Evolutionary conservation across 2,797 vertebrate genomes (phyloP).

Genomic region (Melanotaenia trifasciata): DNA sequence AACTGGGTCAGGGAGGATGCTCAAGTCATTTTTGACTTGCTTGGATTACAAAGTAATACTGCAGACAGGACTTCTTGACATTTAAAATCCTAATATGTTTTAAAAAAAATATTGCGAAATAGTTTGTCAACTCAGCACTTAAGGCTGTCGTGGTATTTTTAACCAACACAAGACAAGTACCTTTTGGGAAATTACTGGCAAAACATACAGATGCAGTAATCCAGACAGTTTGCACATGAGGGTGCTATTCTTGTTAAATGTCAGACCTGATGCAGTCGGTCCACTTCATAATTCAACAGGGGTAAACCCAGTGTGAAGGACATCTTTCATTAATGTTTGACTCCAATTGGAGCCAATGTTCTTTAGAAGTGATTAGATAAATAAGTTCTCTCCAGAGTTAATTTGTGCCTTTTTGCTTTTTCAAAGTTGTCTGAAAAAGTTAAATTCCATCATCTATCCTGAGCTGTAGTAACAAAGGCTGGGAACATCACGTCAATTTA

Average conservation of each 20-base stretch:
- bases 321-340: slow-evolving; percentile 11
- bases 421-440: slow-evolving; percentile 3
- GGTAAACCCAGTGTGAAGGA: slow-evolving; percentile 1
- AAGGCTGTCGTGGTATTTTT: slow-evolving; percentile 2
- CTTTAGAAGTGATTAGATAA: slow-evolving; percentile 16
- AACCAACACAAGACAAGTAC: slow-evolving; percentile 4
- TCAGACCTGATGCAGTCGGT: slow-evolving; percentile 9
- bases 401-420: slow-evolving; percentile 67
- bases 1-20: slow-evolving; percentile 25
- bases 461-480: background rate
- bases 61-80: background rate
- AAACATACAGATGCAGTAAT: background rate
- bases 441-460: background rate
- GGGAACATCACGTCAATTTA: slow-evolving; percentile 1
- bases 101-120: background rate
- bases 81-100: background rate
- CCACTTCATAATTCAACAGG: slow-evolving; percentile 1
- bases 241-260: background rate
- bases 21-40: background rate
- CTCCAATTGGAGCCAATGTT: background rate
- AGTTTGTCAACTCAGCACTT: background rate
- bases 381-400: background rate
- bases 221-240: background rate
- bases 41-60: background rate
- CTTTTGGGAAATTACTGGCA: slow-evolving; percentile 11